phyloP scores from a whole-genome alignment of 1,140 invertebrate genomes.

The Maconellicoccus hirsutus region DNA sequence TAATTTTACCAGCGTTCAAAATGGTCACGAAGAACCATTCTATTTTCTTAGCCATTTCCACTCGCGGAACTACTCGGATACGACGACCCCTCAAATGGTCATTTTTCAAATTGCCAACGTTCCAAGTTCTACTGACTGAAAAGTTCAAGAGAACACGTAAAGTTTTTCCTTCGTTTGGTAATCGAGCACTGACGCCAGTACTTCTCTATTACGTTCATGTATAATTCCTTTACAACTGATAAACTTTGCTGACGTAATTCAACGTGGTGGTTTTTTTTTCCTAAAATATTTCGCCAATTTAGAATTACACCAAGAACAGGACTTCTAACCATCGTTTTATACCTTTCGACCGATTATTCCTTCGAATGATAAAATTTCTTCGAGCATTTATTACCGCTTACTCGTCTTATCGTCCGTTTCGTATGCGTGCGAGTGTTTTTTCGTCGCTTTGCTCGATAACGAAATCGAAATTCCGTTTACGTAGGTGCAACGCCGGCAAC shows the following conservation, averaged over 20 bases:
- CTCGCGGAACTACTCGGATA: too few relatives aligned
- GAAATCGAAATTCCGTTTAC: too few relatives aligned
- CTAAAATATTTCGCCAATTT: neutral
- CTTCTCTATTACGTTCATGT: neutral
- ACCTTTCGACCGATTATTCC: neutral
- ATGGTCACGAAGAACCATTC: conserved; percentile 11
- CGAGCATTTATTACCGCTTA: neutral
- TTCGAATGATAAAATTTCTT: neutral
- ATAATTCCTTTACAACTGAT: neutral
- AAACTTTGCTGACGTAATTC: neutral
- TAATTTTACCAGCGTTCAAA: neutral
- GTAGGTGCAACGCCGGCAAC: too few relatives aligned
- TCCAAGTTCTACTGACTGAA: too few relatives aligned
- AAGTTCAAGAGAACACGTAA: neutral
- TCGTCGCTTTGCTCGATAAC: too few relatives aligned
- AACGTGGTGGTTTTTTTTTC: neutral
- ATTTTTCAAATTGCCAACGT: too few relatives aligned
- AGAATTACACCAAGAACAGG: neutral
- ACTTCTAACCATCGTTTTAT: neutral
- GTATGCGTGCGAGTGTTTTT: too few relatives aligned
- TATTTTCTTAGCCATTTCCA: conserved; percentile 11
- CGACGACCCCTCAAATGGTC: neutral
- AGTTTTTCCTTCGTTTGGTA: neutral
- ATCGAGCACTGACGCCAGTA: neutral
- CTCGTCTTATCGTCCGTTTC: too few relatives aligned